Conservation (phyloP, 1,140 invertebrate species). For the Macrobrachium nipponense region DNA sequence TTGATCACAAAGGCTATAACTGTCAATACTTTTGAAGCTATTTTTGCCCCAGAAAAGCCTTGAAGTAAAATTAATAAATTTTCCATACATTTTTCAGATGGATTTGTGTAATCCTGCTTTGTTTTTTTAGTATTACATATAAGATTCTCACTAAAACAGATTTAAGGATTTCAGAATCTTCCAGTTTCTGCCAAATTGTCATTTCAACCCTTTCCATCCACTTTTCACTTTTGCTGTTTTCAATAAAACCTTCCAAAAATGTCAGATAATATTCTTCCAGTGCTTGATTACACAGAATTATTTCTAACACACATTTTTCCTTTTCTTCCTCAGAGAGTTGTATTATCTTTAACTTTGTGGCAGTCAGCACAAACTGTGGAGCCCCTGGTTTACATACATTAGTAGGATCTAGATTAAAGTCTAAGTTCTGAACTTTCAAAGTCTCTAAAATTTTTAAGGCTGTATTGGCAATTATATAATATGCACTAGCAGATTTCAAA, state of each 20-base stretch:
- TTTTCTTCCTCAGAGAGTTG: not conserved
- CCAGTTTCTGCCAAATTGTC: slow-evolving; percentile 25
- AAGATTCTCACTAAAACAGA: slow-evolving; percentile 6
- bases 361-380: not conserved
- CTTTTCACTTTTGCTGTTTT: not conserved
- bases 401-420: no score
- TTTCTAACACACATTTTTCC: not conserved
- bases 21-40: slow-evolving; percentile 14
- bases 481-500: slow-evolving; percentile 14
- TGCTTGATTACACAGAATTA: not conserved
- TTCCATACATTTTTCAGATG: slow-evolving; percentile 18
- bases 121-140: slow-evolving; percentile 6
- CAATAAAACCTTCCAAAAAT: not conserved
- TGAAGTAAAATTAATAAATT: slow-evolving; percentile 23
- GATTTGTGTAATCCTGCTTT: not conserved
- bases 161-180: not conserved
- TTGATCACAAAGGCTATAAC: slow-evolving; percentile 23
- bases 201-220: slow-evolving; percentile 26
- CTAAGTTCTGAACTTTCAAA: no score
- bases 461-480: not conserved
- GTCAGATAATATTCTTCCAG: slow-evolving; percentile 1
- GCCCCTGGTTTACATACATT: slow-evolving; percentile 10
- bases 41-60: slow-evolving; percentile 23
- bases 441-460: no score
- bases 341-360: not conserved